A percentile compares a stretch with the other conserved stretches of the same genome.
Evolutionary conservation across 1,140 invertebrate genomes (phyloP).

Genomic region (Calliopsis andreniformis): DNA sequence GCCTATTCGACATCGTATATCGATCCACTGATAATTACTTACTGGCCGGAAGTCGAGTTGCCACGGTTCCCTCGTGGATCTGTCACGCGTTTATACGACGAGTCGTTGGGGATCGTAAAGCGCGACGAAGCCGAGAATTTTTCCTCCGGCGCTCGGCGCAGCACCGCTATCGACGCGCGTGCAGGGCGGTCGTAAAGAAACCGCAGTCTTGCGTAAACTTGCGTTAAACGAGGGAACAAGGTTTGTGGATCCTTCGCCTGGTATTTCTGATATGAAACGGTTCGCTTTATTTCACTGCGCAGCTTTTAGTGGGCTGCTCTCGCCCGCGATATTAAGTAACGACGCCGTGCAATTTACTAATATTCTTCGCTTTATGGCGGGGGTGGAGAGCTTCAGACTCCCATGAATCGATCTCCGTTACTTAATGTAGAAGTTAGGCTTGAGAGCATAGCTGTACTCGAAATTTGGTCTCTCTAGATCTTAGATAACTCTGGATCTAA

Average conservation of each 20-base stretch:
- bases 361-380: background rate
- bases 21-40: slow-evolving; percentile 46
- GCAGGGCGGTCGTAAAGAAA: slow-evolving; percentile 72
- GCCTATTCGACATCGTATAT: background rate
- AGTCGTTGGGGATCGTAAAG: slow-evolving; percentile 55
- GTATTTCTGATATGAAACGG: slow-evolving; percentile 22
- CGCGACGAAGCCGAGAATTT: slow-evolving; percentile 50
- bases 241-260: slow-evolving; percentile 49
- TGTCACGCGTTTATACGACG: slow-evolving; percentile 48
- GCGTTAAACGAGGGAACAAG: slow-evolving; percentile 68
- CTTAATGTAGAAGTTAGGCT: too few relatives aligned
- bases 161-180: slow-evolving; percentile 56
- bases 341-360: slow-evolving; percentile 10
- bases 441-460: too few relatives aligned
- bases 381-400: background rate
- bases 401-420: too few relatives aligned
- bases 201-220: slow-evolving; percentile 71
- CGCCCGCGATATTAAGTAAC: slow-evolving; percentile 24
- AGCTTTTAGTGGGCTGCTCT: background rate
- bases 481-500: too few relatives aligned
- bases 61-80: background rate
- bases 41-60: background rate
- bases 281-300: slow-evolving; percentile 18
- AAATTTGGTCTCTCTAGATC: too few relatives aligned
- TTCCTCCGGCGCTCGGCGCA: slow-evolving; percentile 30